A percentile compares a stretch with the other conserved stretches of the same genome.
Conservation (phyloP, 2,113 vertebrate species). For the Fukomys damarensis region DNA sequence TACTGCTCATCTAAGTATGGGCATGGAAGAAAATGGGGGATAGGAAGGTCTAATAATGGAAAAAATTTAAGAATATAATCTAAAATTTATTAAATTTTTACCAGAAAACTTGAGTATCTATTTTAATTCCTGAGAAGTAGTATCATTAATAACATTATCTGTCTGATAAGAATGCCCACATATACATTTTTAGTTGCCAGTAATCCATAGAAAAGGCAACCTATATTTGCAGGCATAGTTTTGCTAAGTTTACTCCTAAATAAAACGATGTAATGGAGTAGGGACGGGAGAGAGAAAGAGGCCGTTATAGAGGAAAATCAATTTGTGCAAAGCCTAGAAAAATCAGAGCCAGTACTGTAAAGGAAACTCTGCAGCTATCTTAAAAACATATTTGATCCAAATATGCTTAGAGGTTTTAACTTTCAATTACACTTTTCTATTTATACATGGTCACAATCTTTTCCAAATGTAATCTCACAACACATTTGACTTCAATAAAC, state of each 20-base stretch:
- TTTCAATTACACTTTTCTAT: constrained; percentile 48
- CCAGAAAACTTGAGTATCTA: constrained; percentile 60
- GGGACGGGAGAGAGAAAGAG: background rate
- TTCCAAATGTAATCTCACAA: constrained; percentile 81
- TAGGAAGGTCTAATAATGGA: constrained; percentile 25
- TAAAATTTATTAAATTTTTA: constrained; percentile 54
- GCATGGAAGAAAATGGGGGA: background rate
- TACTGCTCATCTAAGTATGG: background rate
- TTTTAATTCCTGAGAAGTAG: constrained; percentile 45
- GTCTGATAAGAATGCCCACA: constrained; percentile 29
- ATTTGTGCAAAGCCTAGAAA: constrained; percentile 25
- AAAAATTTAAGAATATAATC: constrained; percentile 60
- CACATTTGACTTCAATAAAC: constrained; percentile 79
- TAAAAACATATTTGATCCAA: background rate
- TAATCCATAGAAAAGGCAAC: constrained; percentile 57
- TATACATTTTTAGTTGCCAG: constrained; percentile 50
- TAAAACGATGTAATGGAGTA: background rate
- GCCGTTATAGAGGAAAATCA: constrained; percentile 41
- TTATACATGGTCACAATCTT: constrained; percentile 21
- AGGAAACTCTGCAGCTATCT: constrained; percentile 57
- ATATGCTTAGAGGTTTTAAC: constrained; percentile 47
- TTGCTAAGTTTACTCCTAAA: constrained; percentile 51
- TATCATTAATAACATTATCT: constrained; percentile 33
- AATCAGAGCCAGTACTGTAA: constrained; percentile 22
- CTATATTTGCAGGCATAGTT: constrained; percentile 14